A percentile compares a stretch with the other conserved stretches of the same genome.
Conservation (phyloP, 2,113 vertebrate genomes). For the Zosterops borbonicus region DNA sequence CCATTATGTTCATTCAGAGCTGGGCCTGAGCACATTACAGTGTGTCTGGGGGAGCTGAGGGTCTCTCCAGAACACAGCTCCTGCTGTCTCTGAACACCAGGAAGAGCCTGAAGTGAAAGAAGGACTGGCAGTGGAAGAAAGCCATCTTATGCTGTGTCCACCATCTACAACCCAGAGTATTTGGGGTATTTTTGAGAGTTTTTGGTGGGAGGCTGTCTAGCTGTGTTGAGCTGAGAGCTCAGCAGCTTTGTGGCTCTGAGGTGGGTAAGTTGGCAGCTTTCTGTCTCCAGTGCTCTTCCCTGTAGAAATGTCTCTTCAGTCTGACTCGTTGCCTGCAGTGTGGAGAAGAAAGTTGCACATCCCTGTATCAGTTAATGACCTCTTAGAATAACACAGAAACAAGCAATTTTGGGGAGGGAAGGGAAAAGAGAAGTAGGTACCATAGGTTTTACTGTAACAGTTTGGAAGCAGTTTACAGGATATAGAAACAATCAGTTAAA, state of each 20-base stretch:
- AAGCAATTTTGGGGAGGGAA: not conserved
- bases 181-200: not conserved
- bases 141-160: rapidly evolving
- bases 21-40: not conserved
- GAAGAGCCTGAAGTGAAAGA: not conserved
- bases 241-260: not conserved
- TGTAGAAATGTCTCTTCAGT: not conserved
- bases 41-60: not conserved
- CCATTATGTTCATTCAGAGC: not conserved
- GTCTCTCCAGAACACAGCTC: not conserved
- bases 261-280: not conserved
- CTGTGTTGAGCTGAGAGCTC: not conserved
- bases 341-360: not conserved
- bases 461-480: not conserved
- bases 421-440: not conserved
- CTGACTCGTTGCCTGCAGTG: rapidly evolving
- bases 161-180: not conserved
- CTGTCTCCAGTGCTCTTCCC: not conserved
- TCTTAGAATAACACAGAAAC: not conserved
- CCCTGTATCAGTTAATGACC: not conserved
- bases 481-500: not conserved
- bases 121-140: not conserved
- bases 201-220: not conserved
- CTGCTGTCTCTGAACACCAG: not conserved
- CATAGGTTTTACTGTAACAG: not conserved